phyloP scores from a whole-genome alignment of 2,113 vertebrate species.

The Nestor notabilis region DNA sequence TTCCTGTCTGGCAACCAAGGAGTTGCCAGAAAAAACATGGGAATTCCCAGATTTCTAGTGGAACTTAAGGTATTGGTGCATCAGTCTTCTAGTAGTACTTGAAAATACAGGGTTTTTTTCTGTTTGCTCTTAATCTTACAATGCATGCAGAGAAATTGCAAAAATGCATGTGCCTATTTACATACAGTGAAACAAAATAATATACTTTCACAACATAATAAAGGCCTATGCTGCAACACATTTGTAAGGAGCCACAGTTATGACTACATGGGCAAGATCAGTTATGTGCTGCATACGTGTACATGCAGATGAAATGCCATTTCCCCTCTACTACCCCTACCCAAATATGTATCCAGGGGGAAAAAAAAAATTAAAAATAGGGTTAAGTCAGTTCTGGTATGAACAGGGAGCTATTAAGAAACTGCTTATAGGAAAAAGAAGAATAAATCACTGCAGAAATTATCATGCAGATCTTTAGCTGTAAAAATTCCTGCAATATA shows the following conservation, averaged over 20 bases:
- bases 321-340: not conserved
- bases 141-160: not conserved
- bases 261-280: not conserved
- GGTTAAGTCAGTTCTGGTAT: not conserved
- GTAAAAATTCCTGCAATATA: not conserved
- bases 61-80: not conserved
- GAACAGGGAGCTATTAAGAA: not conserved
- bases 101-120: not conserved
- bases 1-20: conserved; percentile 43
- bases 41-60: conserved; percentile 39
- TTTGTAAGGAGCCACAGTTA: not conserved
- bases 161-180: not conserved
- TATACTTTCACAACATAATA: not conserved
- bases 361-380: not conserved
- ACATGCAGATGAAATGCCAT: not conserved
- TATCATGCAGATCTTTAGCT: not conserved
- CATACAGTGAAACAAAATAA: not conserved
- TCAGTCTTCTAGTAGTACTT: not conserved
- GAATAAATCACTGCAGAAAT: not conserved
- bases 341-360: not conserved
- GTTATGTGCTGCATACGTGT: not conserved
- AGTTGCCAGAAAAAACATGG: conserved; percentile 44
- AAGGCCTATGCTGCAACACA: not conserved
- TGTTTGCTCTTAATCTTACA: not conserved
- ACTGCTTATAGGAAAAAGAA: not conserved